phyloP scores from a whole-genome alignment of 2,888 invertebrate species.

The Lathronympha strigana region DNA sequence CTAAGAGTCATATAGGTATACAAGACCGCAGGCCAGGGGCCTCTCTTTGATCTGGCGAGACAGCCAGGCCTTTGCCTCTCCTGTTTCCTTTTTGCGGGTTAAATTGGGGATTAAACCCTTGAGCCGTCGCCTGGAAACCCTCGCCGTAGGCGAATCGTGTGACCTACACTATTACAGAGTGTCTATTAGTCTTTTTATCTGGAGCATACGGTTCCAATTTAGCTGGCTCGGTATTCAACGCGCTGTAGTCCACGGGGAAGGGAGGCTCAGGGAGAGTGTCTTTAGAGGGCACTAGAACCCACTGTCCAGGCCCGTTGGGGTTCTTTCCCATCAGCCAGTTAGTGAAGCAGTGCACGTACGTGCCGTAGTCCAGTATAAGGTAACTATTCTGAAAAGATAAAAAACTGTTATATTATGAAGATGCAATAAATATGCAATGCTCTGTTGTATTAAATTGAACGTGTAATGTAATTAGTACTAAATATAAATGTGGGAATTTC shows the following conservation, averaged over 20 bases:
- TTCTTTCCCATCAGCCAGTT: constrained; percentile 90
- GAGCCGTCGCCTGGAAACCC: no score
- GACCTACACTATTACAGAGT: constrained; percentile 86
- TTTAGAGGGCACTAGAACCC: constrained; percentile 87
- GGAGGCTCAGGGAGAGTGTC: constrained; percentile 82
- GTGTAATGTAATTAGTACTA: no score
- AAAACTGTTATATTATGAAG: constrained; percentile 8
- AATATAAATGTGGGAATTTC: no score
- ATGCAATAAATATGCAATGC: no score
- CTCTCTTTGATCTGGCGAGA: no score
- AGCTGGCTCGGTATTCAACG: constrained; percentile 88
- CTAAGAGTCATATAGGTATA: neutral
- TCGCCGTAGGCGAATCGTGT: neutral
- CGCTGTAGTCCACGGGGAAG: constrained; percentile 91
- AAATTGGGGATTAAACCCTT: no score
- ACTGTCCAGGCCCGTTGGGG: constrained; percentile 90
- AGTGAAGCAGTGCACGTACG: constrained; percentile 89
- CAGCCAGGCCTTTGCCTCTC: no score
- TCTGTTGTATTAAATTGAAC: no score
- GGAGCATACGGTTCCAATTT: constrained; percentile 88
- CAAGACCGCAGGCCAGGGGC: neutral
- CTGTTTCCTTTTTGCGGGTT: no score
- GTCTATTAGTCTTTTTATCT: constrained; percentile 87
- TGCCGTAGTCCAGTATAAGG: constrained; percentile 86
- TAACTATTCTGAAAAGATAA: constrained; percentile 86